Percentiles rank a stretch among this genome's conserved stretches.
Evolutionary conservation across 1,140 invertebrate species (phyloP).

Genomic region (Araneus ventricosus): DNA sequence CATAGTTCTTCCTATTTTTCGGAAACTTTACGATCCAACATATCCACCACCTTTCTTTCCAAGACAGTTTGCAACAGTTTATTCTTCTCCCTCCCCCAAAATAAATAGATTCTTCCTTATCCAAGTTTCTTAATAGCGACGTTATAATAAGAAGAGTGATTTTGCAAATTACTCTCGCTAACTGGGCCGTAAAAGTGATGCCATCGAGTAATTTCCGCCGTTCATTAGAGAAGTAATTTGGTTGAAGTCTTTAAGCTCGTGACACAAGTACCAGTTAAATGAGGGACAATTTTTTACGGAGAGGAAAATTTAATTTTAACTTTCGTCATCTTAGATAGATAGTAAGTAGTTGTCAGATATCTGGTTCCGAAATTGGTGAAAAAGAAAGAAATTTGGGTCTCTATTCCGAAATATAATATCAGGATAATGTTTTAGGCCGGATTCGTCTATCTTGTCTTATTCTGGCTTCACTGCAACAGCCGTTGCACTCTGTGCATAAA

Average conservation of each 20-base stretch:
- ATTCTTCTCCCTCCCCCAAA: background rate
- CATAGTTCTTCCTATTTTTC: too few species aligned
- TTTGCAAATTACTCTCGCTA: background rate
- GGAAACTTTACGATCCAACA: too few species aligned
- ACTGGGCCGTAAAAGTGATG: background rate
- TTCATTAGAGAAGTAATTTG: background rate
- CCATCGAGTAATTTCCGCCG: background rate
- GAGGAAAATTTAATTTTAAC: background rate
- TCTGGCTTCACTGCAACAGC: too few species aligned
- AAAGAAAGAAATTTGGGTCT: too few species aligned
- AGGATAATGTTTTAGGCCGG: too few species aligned
- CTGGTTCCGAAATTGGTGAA: too few species aligned
- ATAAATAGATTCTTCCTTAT: background rate
- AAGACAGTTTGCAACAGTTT: background rate
- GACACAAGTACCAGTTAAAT: background rate
- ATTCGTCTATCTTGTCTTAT: too few species aligned
- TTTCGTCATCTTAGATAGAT: too few species aligned
- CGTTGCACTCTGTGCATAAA: too few species aligned
- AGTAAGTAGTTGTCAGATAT: too few species aligned
- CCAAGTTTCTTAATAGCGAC: background rate
- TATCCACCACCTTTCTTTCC: background rate
- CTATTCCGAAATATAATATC: too few species aligned
- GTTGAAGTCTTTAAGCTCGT: background rate
- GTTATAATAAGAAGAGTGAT: background rate
- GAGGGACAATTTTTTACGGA: background rate